phyloP scores from a whole-genome alignment of 1,140 invertebrate genomes.

The Drosophila ercepeae region DNA sequence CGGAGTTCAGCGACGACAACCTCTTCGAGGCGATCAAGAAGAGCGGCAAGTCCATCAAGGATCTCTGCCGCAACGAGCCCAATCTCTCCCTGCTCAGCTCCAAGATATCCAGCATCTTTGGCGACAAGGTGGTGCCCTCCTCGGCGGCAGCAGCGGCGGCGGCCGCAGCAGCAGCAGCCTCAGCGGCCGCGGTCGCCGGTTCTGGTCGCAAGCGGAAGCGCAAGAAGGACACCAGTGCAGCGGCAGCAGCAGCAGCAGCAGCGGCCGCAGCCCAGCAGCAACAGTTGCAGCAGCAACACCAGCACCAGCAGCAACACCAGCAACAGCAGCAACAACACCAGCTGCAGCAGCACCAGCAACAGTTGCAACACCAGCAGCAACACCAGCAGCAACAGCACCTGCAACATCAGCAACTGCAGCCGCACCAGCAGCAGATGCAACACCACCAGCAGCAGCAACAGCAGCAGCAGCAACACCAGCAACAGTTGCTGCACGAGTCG shows the following conservation, averaged over 20 bases:
- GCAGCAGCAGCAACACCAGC: constrained; percentile 17
- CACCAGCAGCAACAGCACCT: constrained; percentile 24
- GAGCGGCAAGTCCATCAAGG: constrained; percentile 83
- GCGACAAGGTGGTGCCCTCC: constrained; percentile 58
- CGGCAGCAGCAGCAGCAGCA: not conserved
- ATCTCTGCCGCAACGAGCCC: constrained; percentile 81
- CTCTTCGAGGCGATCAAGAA: constrained; percentile 83
- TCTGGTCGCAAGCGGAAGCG: constrained; percentile 68
- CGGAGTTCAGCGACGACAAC: constrained; percentile 81
- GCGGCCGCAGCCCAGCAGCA: constrained; percentile 6
- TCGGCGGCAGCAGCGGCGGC: constrained; percentile 4
- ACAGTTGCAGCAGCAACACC: constrained; percentile 6
- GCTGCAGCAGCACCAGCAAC: constrained; percentile 18
- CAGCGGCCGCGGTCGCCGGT: constrained; percentile 1
- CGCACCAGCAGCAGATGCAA: constrained; percentile 8
- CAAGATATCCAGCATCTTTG: constrained; percentile 81
- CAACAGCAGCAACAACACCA: constrained; percentile 39
- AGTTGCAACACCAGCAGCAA: constrained; percentile 7
- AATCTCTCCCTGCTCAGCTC: constrained; percentile 82
- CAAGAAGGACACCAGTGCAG: constrained; percentile 57
- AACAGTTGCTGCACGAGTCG: constrained; percentile 35
- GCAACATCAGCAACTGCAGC: constrained; percentile 21
- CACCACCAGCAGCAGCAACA: constrained; percentile 39
- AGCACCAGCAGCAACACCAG: constrained; percentile 5
- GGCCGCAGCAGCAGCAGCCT: not conserved